Conservation (phyloP, 2,113 vertebrate species). For the Psophia crepitans region DNA sequence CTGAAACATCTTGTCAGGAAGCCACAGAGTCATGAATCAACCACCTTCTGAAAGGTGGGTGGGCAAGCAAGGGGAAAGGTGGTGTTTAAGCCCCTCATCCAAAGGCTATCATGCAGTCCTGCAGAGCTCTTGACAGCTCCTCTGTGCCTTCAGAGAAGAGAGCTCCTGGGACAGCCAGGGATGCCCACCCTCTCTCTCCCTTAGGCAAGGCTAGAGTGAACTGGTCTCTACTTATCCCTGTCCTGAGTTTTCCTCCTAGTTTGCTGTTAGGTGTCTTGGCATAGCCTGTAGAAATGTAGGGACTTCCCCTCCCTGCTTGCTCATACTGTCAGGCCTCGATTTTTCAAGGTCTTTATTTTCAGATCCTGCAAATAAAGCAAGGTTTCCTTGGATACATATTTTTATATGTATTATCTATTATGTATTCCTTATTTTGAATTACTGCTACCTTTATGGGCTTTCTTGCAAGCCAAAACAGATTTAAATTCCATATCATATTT, state of each 20-base stretch:
- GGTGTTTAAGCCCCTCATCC: rapidly evolving
- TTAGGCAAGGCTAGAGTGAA: not conserved
- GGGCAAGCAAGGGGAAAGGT: not conserved
- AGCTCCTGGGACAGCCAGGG: rapidly evolving
- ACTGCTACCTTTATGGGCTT: not conserved
- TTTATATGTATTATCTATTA: not conserved
- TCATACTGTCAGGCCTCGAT: not conserved
- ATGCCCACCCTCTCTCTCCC: not conserved
- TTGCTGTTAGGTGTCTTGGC: not conserved
- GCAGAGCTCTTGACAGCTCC: not conserved
- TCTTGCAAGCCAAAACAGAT: not conserved
- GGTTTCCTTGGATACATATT: not conserved
- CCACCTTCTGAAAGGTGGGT: not conserved
- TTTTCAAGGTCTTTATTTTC: not conserved
- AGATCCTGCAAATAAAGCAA: not conserved
- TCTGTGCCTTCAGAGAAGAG: rapidly evolving
- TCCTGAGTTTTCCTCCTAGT: not conserved
- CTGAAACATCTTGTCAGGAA: not conserved
- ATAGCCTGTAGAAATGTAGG: not conserved
- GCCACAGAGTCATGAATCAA: not conserved
- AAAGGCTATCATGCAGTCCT: not conserved
- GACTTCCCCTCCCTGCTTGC: not conserved
- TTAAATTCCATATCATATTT: not conserved
- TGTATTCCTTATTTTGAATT: not conserved
- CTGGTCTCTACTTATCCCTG: not conserved